Evolutionary conservation across 2,888 invertebrate species (phyloP), one percentile per base, ranked within the genome.

Genomic region (Acanthopleura granulata): DNA sequence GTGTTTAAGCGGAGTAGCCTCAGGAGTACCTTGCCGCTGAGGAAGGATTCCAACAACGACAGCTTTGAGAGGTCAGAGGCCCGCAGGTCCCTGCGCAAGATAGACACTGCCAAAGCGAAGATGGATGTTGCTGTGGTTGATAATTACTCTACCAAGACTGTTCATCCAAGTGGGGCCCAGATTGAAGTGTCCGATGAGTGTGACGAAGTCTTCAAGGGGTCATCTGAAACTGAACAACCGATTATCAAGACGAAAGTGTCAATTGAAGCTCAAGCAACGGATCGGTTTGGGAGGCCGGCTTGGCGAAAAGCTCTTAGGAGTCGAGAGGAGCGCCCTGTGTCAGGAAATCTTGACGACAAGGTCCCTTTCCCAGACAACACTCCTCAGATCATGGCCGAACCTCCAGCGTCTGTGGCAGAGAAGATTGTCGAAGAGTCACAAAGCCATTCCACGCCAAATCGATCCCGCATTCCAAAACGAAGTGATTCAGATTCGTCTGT

Each of bases 1-100:
- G 66, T 66, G 66, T 66, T 66, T 27, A 66, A 66, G 14, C 18
- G 29, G 66, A 66, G 66, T 66, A 66, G 66, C 66, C 66, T 66
- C 25, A 66, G 66, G 14, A 66, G 66, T 27, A 66, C 66, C 4
- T 25, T 66, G 14, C 66, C 66, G 18, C 29, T 27, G 4, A 22
- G 29, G 66, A 66, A 66, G 29, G 29, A 27, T 15, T 1, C 66
- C 25, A 22, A 18, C 22, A 27, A 27, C 29, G 66, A 25, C 22
- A 66, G 25, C 29, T 66, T 66, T 66, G 66, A 27, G 1, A 22
- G 66, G 25, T 66, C 66, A 16, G 66, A 66, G 6, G 6, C 16
- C 18, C 22, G 66, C 4, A 22, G 25, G 25, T 27, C 66, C 18
- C 29, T 66, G 22, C 57, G 57, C n/a, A 57, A 57, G 22, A 22